Base-by-base conservation (phyloP, 2,113 vertebrate species). In the Boulengerochromis microlepis region DNA sequence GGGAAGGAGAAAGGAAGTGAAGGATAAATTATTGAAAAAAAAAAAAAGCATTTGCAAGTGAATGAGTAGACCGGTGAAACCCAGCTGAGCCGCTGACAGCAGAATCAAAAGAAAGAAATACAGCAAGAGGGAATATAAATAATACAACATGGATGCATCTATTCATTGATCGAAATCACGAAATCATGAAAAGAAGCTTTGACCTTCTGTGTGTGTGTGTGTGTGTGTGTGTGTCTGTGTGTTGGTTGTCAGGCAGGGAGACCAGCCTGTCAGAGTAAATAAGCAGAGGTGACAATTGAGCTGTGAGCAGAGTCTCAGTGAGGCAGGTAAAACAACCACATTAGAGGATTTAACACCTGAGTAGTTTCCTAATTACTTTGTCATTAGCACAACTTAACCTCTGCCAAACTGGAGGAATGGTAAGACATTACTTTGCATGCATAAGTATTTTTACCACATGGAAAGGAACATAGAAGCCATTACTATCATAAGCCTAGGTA, bases 361-460 rank as follows among this genome's bases (percentile, higher is more conserved):
- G 87, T 84, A 82, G 74, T 86, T 94, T 92, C 87, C 85, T 94
- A 91, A 94, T 92, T 87, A 94, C 82, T 84, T 76, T 81, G 85
- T 88, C 90, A 91, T 93, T 92, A 94, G 59, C 66, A 40, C 81
- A 52, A 89, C 64, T 89, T 86, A 64, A 92, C 83, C 87, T 87
- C 35, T 35, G 38, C 24, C 54, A 47, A 56, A 19, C 69, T 6
- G 80, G 59, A 64, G 64, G 87, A 59, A 47, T 29, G 45, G 66
- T 7, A 15, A 84, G 47, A 69, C 13, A 8, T 56, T 24, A 15
- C 5, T 15, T 8, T 42, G 81, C 52, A 45, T 15, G 10, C 26
- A 52, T n/a, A 38, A 81, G 31, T 10, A 6, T 64, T 64, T 64
- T 64, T 22, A 15, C 18, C 26, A 38, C 64, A 5, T 59, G 54